These are phyloP conservation scores for Trialeurodes vaporariorum DNA, from an alignment of 1,140 invertebrate species.

Conservation along the genomic window DNA sequence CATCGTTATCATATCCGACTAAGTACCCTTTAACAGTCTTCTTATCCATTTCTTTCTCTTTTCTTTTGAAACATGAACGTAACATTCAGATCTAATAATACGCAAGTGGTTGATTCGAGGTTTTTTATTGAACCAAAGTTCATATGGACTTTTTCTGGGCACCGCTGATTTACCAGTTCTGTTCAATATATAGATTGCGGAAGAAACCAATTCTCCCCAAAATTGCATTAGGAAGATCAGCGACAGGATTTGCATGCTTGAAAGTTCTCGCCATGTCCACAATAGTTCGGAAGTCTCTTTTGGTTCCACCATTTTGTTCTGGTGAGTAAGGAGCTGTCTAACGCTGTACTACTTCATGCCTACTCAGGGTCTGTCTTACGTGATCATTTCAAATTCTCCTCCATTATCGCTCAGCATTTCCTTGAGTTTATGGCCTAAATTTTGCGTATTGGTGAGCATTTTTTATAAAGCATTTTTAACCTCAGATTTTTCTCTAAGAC, in stretches of 20 bases:
- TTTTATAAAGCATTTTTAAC: constrained; percentile 24
- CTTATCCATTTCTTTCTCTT: constrained; percentile 8
- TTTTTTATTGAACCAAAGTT: constrained; percentile 26
- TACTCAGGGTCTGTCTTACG: background rate
- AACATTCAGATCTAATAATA: constrained; percentile 9
- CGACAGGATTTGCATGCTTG: constrained; percentile 11
- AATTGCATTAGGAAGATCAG: constrained; percentile 13
- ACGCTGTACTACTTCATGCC: background rate
- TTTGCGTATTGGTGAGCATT: constrained; percentile 22
- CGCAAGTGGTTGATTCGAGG: constrained; percentile 13
- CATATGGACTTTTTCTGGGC: constrained; percentile 27
- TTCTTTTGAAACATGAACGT: constrained; percentile 9
- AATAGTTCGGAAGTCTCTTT: constrained; percentile 14
- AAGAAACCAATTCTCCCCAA: constrained; percentile 12
- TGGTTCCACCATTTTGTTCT: constrained; percentile 13
- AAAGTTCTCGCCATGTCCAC: constrained; percentile 18
- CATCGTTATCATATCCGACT: constrained; percentile 15
- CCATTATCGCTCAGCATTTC: constrained; percentile 15
- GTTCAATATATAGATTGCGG: constrained; percentile 14
- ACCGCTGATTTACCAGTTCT: constrained; percentile 23
- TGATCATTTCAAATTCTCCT: constrained; percentile 14
- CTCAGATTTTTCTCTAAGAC: constrained; percentile 28
- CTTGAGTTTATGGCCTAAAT: constrained; percentile 17
- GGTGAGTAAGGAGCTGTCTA: constrained; percentile 4
- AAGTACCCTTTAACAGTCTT: constrained; percentile 10